phyloP scores from a whole-genome alignment of 1,140 invertebrate genomes.

The Diplogasteroides magnus region DNA sequence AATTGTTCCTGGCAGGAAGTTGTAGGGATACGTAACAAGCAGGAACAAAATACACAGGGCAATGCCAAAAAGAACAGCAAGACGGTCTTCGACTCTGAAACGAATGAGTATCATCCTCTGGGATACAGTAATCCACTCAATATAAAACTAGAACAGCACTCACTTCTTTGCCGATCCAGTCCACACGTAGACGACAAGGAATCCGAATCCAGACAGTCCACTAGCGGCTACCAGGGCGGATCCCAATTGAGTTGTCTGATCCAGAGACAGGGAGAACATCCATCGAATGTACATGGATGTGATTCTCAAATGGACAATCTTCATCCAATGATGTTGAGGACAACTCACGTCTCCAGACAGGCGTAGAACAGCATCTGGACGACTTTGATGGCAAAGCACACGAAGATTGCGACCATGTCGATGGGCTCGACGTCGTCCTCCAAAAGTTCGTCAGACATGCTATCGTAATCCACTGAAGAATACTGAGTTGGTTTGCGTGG shows the following conservation, averaged over 20 bases:
- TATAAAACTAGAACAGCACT: background rate
- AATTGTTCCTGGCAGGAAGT: background rate
- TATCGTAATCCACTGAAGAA: no score
- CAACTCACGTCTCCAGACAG: background rate
- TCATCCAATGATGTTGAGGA: background rate
- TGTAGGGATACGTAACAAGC: background rate
- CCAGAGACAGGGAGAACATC: background rate
- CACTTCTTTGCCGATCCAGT: background rate
- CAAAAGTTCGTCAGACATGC: no score
- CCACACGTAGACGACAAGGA: background rate
- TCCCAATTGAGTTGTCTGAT: background rate
- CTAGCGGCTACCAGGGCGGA: background rate
- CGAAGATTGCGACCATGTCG: background rate
- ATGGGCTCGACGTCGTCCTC: background rate
- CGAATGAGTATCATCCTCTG: no score
- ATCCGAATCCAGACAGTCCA: background rate
- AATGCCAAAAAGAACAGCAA: background rate
- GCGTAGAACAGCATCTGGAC: background rate
- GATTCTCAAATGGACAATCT: background rate
- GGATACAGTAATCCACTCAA: background rate
- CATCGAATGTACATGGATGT: background rate
- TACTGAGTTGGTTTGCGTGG: no score
- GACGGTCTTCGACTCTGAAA: background rate
- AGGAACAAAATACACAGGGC: background rate
- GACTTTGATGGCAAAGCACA: background rate